Evolutionary conservation across 1,140 invertebrate species (phyloP).

Genomic region (Chlorops oryzae): DNA sequence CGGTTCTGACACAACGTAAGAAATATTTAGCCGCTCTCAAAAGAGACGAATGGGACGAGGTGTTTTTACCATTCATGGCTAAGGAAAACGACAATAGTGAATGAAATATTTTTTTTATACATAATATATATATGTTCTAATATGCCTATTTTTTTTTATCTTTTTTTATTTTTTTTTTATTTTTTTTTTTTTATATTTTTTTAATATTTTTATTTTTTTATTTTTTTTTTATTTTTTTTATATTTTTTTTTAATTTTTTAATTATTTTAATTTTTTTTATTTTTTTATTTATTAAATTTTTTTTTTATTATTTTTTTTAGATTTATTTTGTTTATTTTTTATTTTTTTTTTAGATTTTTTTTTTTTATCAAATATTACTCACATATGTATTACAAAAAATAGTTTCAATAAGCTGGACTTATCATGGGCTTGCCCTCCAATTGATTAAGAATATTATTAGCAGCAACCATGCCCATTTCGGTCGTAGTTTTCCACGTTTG

Average conservation of each 20-base stretch:
- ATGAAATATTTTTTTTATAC: neutral
- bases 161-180: neutral
- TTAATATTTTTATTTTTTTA: too few relatives aligned
- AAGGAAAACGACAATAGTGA: constrained; percentile 45
- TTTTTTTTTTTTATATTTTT: neutral
- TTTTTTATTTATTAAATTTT: neutral
- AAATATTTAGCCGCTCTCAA: constrained; percentile 69
- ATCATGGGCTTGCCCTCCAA: constrained; percentile 64
- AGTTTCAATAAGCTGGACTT: constrained; percentile 44
- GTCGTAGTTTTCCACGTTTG: constrained; percentile 70
- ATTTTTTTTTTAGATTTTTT: too few relatives aligned
- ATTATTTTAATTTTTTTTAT: neutral
- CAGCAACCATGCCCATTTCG: constrained; percentile 71
- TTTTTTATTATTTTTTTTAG: too few relatives aligned
- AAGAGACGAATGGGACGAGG: constrained; percentile 68
- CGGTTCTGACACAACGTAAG: constrained; percentile 68
- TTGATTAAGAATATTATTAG: constrained; percentile 72
- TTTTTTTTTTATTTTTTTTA: too few relatives aligned
- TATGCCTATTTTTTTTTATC: too few relatives aligned
- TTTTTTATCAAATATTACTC: neutral
- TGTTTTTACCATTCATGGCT: constrained; percentile 60
- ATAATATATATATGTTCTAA: neutral
- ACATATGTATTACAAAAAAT: too few relatives aligned
- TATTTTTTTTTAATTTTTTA: neutral
- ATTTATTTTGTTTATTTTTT: too few relatives aligned